Conservation (phyloP, 1,140 invertebrate species). For the Pseudomyrmex concolor region DNA sequence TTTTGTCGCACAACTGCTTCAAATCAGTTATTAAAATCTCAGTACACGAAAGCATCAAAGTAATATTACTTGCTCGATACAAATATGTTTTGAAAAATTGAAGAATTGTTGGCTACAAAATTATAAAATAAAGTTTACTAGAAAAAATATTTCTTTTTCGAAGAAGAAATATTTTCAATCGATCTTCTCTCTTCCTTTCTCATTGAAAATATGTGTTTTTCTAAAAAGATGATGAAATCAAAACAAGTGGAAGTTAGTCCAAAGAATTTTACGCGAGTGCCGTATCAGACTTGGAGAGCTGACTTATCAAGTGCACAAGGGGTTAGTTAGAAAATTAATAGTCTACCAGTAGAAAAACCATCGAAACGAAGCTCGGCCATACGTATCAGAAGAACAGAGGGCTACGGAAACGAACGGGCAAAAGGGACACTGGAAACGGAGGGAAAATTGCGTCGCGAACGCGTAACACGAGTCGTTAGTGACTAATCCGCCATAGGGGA, state of each 20-base stretch:
- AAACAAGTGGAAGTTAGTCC: neutral
- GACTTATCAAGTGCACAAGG: constrained; percentile 4
- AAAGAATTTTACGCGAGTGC: neutral
- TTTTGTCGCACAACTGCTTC: neutral
- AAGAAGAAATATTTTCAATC: too few relatives aligned
- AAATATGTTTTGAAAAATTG: neutral
- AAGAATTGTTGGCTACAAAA: neutral
- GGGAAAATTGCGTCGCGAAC: constrained; percentile 79
- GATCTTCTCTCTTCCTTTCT: neutral
- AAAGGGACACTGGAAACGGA: neutral
- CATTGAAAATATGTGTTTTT: neutral
- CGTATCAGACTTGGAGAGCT: neutral
- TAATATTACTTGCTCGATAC: neutral
- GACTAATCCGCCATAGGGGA: constrained; percentile 77
- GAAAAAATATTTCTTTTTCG: constrained; percentile 23
- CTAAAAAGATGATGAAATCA: neutral
- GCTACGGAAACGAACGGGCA: neutral
- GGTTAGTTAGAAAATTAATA: constrained; percentile 46
- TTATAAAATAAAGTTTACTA: neutral
- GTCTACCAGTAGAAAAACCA: constrained; percentile 18
- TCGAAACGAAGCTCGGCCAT: constrained; percentile 10
- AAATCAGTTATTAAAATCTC: neutral
- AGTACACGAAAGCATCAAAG: too few relatives aligned
- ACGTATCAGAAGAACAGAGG: constrained; percentile 40
- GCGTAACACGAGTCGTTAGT: constrained; percentile 81